phyloP scores from a whole-genome alignment of 2,888 invertebrate species.

The Lasioglossum morio region DNA sequence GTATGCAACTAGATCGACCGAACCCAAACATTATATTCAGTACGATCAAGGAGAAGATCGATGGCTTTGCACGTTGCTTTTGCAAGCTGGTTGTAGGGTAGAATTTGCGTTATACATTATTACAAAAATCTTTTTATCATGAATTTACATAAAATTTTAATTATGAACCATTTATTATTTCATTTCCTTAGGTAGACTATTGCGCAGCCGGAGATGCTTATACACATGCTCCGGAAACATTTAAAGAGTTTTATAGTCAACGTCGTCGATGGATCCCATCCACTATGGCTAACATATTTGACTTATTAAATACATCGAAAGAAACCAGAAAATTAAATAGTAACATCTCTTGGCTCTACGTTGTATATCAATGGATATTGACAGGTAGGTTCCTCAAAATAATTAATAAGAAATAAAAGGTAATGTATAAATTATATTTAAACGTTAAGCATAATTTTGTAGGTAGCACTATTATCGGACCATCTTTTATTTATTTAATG shows the following conservation, averaged over 20 bases:
- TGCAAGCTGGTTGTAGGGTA: constrained; percentile 94
- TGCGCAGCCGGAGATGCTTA: constrained; percentile 98
- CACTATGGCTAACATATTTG: constrained; percentile 97
- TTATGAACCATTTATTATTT: constrained; percentile 7
- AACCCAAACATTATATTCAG: constrained; percentile 94
- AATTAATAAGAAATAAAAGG: constrained; percentile 9
- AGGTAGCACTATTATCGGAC: constrained; percentile 92
- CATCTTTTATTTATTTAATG: constrained; percentile 94
- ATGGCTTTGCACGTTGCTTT: constrained; percentile 96
- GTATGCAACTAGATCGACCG: constrained; percentile 92
- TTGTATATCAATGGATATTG: constrained; percentile 90
- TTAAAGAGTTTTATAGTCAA: constrained; percentile 97
- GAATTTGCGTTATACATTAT: constrained; percentile 20
- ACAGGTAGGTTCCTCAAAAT: constrained; percentile 84
- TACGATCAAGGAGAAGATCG: constrained; percentile 99
- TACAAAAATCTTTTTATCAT: not conserved
- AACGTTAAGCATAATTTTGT: constrained; percentile 12
- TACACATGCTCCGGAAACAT: constrained; percentile 97
- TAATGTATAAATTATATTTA: not conserved
- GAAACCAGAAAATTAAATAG: constrained; percentile 93
- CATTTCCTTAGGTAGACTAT: constrained; percentile 89
- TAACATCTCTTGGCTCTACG: constrained; percentile 93
- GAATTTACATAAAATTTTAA: not conserved
- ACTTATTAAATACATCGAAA: constrained; percentile 92
- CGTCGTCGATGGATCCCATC: constrained; percentile 98